phyloP scores from a whole-genome alignment of 1,140 invertebrate species.

The Augochlora pura region DNA sequence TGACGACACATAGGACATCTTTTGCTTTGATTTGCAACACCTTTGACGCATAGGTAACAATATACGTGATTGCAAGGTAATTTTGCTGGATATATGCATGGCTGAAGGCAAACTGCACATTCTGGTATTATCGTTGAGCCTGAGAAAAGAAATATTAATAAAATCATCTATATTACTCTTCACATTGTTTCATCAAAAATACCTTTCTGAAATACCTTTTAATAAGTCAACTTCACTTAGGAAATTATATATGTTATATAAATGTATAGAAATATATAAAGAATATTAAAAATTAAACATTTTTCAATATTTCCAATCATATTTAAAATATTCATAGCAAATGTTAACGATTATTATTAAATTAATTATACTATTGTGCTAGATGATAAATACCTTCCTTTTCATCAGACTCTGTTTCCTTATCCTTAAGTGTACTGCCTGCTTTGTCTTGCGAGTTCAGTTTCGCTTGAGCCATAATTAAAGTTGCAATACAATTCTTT shows the following conservation, averaged over 20 bases:
- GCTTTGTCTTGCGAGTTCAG: constrained; percentile 50
- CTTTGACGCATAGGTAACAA: constrained; percentile 97
- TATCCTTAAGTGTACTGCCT: constrained; percentile 49
- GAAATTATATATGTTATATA: too few species aligned
- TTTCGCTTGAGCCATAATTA: constrained; percentile 62
- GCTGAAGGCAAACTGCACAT: constrained; percentile 95
- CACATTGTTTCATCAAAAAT: neutral
- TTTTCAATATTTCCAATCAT: too few species aligned
- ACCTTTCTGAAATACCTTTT: neutral
- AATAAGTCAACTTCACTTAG: neutral
- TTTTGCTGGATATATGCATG: constrained; percentile 92
- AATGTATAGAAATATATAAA: neutral
- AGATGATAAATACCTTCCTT: constrained; percentile 54
- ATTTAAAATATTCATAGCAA: too few species aligned
- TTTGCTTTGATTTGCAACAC: constrained; percentile 91
- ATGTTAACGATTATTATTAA: too few species aligned
- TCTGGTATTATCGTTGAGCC: constrained; percentile 80
- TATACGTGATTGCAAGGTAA: constrained; percentile 97
- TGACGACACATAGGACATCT: constrained; percentile 92
- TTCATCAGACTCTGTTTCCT: constrained; percentile 60
- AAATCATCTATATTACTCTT: neutral
- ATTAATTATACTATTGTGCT: too few species aligned
- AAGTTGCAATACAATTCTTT: neutral
- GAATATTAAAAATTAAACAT: too few species aligned
- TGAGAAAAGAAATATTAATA: constrained; percentile 43